A percentile compares a stretch with the other conserved stretches of the same genome.
These are phyloP conservation scores for Ardeotis arabs DNA, from an alignment of 2,113 vertebrate genomes.

Conservation along the genomic window DNA sequence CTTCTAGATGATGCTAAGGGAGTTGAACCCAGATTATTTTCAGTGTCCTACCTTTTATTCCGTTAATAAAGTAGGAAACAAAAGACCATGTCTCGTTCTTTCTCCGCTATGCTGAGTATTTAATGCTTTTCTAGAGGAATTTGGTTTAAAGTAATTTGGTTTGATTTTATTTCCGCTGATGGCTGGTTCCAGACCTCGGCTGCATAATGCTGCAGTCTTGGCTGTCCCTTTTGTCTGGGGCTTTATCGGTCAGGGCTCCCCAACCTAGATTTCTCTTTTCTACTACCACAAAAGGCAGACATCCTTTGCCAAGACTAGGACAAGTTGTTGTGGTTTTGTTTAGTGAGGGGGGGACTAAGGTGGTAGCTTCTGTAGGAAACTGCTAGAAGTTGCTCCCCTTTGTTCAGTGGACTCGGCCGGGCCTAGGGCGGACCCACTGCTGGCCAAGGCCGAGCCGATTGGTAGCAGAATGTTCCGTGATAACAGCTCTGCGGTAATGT, in stretches of 20 bases:
- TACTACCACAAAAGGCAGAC: background rate
- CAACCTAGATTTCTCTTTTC: background rate
- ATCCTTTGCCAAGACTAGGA: background rate
- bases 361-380: too few relatives aligned
- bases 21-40: background rate
- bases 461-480: too few relatives aligned
- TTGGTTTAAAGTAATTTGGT: background rate
- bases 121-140: background rate
- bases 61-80: background rate
- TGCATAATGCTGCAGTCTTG: background rate
- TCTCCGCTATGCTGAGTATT: background rate
- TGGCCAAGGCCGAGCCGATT: too few relatives aligned
- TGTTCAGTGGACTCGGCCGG: too few relatives aligned
- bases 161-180: background rate
- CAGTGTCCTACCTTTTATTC: background rate
- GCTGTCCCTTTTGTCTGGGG: background rate
- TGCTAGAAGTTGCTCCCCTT: too few relatives aligned
- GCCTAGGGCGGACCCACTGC: too few relatives aligned
- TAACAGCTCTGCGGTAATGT: too few relatives aligned
- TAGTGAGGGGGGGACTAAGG: too few relatives aligned
- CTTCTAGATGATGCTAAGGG: background rate
- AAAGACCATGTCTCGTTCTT: background rate
- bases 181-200: background rate
- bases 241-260: background rate
- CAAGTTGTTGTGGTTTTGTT: background rate